Conservation (phyloP, 2,797 vertebrate genomes). For the Pipistrellus kuhlii region DNA sequence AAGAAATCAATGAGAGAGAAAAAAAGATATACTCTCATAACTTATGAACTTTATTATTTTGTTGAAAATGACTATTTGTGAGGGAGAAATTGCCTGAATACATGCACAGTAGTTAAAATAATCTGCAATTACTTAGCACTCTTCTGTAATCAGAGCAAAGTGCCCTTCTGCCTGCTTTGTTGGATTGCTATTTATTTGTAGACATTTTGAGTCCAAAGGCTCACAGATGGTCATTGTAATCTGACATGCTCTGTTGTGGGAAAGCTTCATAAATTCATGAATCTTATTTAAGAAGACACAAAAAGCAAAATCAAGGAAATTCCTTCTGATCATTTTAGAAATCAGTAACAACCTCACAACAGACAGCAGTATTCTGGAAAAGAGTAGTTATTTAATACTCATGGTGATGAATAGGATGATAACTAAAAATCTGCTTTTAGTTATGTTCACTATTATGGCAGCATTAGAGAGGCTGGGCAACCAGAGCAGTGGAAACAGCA, state of each 20-base stretch:
- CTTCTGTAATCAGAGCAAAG: conserved; percentile 17
- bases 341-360: conserved; percentile 26
- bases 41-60: conserved; percentile 42
- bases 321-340: conserved; percentile 1
- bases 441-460: neutral
- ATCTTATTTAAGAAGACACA: conserved; percentile 30
- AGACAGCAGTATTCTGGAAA: conserved; percentile 58
- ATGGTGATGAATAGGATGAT: neutral
- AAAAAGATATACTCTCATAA: conserved; percentile 23
- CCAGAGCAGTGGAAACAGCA: neutral
- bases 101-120: conserved; percentile 58
- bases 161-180: neutral
- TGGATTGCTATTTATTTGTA: neutral
- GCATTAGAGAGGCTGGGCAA: neutral
- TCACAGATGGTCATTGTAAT: conserved; percentile 37
- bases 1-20: neutral
- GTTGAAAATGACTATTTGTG: conserved; percentile 33
- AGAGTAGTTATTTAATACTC: conserved; percentile 25
- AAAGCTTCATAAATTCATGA: conserved; percentile 55
- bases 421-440: conserved; percentile 13
- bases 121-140: conserved; percentile 21
- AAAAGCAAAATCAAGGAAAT: conserved; percentile 37
- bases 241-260: neutral
- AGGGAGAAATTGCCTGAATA: conserved; percentile 30
- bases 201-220: neutral